Conservation (phyloP, 2,888 invertebrate species). For the Herminia tarsipennalis region DNA sequence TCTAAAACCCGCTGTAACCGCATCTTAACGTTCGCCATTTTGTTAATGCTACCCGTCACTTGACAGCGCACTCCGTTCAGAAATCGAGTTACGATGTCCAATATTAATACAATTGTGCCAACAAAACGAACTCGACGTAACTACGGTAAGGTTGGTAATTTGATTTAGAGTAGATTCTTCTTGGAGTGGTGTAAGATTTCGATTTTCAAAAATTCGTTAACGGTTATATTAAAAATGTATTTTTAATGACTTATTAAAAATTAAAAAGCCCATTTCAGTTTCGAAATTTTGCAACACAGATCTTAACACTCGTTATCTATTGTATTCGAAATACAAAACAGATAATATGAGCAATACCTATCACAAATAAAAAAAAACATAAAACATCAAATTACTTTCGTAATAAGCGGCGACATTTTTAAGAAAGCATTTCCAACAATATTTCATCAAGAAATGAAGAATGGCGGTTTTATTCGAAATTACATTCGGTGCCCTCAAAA, state of each 20-base stretch:
- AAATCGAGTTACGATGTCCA: constrained; percentile 77
- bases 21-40: constrained; percentile 46
- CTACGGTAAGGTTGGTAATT: constrained; percentile 66
- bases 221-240: too few relatives aligned
- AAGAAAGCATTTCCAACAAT: constrained; percentile 30
- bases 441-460: constrained; percentile 44
- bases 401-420: constrained; percentile 36
- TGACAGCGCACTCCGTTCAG: constrained; percentile 62
- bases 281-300: too few relatives aligned
- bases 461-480: constrained; percentile 37
- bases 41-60: constrained; percentile 51
- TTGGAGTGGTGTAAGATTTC: constrained; percentile 29
- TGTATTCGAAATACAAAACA: constrained; percentile 1
- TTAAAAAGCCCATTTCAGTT: too few relatives aligned
- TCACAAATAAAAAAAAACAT: constrained; percentile 15
- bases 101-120: constrained; percentile 80
- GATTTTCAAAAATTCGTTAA: constrained; percentile 1
- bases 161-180: constrained; percentile 61
- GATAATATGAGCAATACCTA: constrained; percentile 4
- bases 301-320: not conserved
- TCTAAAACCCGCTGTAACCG: constrained; percentile 12
- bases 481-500: constrained; percentile 38
- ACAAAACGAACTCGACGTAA: constrained; percentile 69
- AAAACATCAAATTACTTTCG: constrained; percentile 36
- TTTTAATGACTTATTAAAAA: too few relatives aligned